Evolutionary conservation across 1,140 invertebrate species (phyloP).

Genomic region (Panagrolaimus sp.): DNA sequence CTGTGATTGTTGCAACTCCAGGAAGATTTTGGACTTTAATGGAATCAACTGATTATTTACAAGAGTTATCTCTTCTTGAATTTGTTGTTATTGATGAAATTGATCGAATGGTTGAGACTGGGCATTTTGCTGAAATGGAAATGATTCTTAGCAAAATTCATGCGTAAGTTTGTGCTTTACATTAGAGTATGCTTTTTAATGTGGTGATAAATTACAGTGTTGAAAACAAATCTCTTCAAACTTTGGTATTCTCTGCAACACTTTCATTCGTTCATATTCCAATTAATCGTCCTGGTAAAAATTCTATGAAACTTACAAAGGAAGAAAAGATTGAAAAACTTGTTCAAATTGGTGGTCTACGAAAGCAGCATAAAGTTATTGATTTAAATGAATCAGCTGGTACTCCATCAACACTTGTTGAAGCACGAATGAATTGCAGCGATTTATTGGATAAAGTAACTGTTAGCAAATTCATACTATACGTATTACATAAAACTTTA

Average conservation of each 20-base stretch:
- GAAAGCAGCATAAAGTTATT: constrained; percentile 77
- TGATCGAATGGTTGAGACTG: constrained; percentile 65
- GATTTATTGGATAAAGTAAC: constrained; percentile 69
- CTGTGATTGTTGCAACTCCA: constrained; percentile 71
- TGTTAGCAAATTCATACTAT: background rate
- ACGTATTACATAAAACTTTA: background rate
- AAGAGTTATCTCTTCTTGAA: constrained; percentile 48
- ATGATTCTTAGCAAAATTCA: constrained; percentile 76
- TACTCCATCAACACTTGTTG: constrained; percentile 74
- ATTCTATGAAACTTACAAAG: constrained; percentile 39
- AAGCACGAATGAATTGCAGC: constrained; percentile 69
- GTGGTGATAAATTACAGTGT: background rate
- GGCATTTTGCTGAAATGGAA: constrained; percentile 85
- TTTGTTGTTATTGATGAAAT: constrained; percentile 63
- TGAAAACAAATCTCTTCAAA: constrained; percentile 68
- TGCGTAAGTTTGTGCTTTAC: too few relatives aligned
- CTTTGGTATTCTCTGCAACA: constrained; percentile 95
- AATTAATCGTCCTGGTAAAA: constrained; percentile 59
- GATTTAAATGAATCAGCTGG: constrained; percentile 73
- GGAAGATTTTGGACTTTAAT: constrained; percentile 61
- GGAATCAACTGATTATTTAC: constrained; percentile 57
- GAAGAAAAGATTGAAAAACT: constrained; percentile 55
- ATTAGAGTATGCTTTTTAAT: too few relatives aligned
- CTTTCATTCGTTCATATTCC: constrained; percentile 75
- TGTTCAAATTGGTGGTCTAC: constrained; percentile 23